Base-by-base conservation (phyloP, 2,888 invertebrate species). In the Drosophila nigricruria region DNA sequence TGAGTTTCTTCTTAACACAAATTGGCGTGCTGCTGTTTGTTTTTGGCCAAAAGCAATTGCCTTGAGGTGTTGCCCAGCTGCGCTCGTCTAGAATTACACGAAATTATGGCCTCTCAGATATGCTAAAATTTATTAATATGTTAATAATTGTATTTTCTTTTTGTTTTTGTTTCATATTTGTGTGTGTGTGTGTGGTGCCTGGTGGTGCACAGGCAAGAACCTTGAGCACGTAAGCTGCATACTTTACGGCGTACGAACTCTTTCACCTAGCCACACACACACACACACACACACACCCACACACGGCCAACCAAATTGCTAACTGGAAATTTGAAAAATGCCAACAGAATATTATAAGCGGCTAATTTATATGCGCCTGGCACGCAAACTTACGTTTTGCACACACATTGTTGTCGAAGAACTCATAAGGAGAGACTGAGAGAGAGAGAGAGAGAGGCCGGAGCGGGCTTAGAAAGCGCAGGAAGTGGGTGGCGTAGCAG, bases 81-180 rank as follows among this genome's bases (percentile, higher is more conserved):
- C 32, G 67, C 74, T 84, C 84, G 81, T 78, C 84, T 89, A 73
- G 82, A 85, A 82, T 83, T 83, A 88, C 81, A 81, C 73, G 81
- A 70, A 90, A 91, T 82, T 91, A 91, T 89, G 83, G 85, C 91
- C 90, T 82, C 76, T 90, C 89, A 88, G 80, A 78, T 79, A 77
- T 72, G 77, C 77, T 79, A 83, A 91, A 90, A 90, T 91, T 90
- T 90, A 90, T 91, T 90, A 90, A 90, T 90, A 89, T 88, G 88
- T 91, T 90, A 90, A 91, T 90, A 91, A 90, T 90, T 85, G 87
- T 84, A 82, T 79, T 82, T 85, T 80, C 52, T 69, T 43, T 54
- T 47, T 38, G 71, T 72, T 68, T 73, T 77, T 79, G 43, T 78
- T 73, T 74, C 69, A 50, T 71, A 67, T 59, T 53, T 53, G 20